phyloP scores from a whole-genome alignment of 2,888 invertebrate genomes.

The Bellardia pandia region DNA sequence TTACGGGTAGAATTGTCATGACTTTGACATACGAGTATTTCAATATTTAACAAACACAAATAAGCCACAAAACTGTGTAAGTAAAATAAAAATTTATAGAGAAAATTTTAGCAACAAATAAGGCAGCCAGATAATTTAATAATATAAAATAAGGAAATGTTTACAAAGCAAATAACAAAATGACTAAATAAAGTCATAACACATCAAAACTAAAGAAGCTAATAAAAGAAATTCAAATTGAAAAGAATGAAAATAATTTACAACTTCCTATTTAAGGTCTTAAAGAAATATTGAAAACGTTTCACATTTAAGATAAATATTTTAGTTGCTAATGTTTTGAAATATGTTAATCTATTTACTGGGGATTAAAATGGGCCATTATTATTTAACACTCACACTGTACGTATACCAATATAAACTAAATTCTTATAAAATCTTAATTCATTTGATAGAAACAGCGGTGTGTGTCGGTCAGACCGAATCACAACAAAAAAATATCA shows the following conservation, averaged over 20 bases:
- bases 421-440: background rate
- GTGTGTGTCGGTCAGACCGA: background rate
- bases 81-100: background rate
- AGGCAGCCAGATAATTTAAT: slow-evolving; percentile 24
- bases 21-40: slow-evolving; percentile 56
- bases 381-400: background rate
- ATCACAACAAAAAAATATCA: background rate
- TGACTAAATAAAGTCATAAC: background rate
- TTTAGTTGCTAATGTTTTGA: background rate
- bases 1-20: slow-evolving; percentile 53
- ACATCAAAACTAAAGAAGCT: background rate
- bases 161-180: background rate
- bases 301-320: background rate
- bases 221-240: background rate
- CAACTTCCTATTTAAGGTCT: slow-evolving; percentile 16
- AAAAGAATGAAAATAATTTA: background rate
- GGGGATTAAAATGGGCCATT: slow-evolving; percentile 37
- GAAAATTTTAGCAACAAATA: slow-evolving; percentile 22
- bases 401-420: too few relatives aligned
- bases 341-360: slow-evolving; percentile 21
- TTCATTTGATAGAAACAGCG: background rate
- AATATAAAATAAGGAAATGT: slow-evolving; percentile 1
- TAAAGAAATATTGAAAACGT: background rate
- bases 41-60: slow-evolving; percentile 45
- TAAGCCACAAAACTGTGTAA: background rate